phyloP scores from a whole-genome alignment of 2,888 invertebrate genomes.

The Cephus rjabovi region DNA sequence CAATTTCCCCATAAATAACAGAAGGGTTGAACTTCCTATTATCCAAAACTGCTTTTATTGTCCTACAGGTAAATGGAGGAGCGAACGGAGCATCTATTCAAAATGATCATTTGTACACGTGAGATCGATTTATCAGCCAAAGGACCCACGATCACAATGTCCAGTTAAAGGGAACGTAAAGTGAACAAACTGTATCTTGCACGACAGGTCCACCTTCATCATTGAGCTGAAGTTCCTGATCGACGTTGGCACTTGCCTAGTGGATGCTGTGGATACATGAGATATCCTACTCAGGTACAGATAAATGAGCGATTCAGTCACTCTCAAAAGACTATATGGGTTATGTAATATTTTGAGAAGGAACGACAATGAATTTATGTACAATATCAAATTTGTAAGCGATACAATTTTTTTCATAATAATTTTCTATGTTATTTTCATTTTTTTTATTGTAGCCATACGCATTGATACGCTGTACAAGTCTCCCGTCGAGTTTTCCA shows the following conservation, averaged over 20 bases:
- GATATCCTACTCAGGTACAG: neutral
- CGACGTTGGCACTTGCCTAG: neutral
- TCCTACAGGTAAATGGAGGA: constrained; percentile 37
- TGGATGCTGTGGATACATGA: neutral
- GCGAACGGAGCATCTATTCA: constrained; percentile 28
- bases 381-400: too few relatives aligned
- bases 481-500: too few relatives aligned
- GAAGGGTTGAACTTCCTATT: neutral
- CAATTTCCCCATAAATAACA: neutral
- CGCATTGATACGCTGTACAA: neutral
- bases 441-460: neutral
- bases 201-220: constrained; percentile 21
- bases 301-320: too few relatives aligned
- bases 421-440: too few relatives aligned
- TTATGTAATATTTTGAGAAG: too few relatives aligned
- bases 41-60: constrained; percentile 35
- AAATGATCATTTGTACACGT: constrained; percentile 39
- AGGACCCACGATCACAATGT: constrained; percentile 24
- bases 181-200: constrained; percentile 23
- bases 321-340: too few relatives aligned
- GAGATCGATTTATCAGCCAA: constrained; percentile 47
- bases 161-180: constrained; percentile 34
- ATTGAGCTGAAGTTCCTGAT: constrained; percentile 1
- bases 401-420: too few relatives aligned
- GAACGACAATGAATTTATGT: too few relatives aligned